Base-by-base conservation (phyloP, 2,888 invertebrate species). In the Apomyelois bistriatella region DNA sequence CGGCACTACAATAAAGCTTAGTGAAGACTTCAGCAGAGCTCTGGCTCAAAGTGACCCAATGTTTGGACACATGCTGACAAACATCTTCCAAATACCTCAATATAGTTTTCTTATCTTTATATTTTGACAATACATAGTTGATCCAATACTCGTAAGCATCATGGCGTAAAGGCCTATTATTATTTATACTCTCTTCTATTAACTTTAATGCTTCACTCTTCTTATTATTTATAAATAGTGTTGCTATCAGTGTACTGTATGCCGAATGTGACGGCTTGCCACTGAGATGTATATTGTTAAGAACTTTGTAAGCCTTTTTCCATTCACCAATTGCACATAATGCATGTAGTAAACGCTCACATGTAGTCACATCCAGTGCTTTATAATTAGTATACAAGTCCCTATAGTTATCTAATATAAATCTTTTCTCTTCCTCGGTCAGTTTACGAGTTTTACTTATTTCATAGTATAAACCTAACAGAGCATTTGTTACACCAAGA, bases 281-380 rank as follows among this genome's bases (percentile, higher is more conserved):
- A 17, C 86, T 85, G 8, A 91, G 41, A 68, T 91, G 86, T 48
- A 93, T 90, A 70, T 93, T 92, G 48, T 93, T 90, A 17, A 95
- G 72, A 10, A 95, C 79, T 59, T 92, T 86, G 0, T 93, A 51
- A 38, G 92, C 91, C 54, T 93, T 91, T 61, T 89, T 87, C 94
- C 95, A 96, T 59, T 92, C 82, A 53, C 89, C 74, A 7, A 94
- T 94, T 15, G 91, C 67, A 59, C 94, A 93, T 2, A 97, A 72
- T 0, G 92, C 95, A 56, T 82, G 79, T 53, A 95, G 85, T 5
- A 94, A 76, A 68, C 82, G 80, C 66, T 94, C 93, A 64, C 92
- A 91, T 13, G 94, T 93, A 1, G 68, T 70, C 12, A 79, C 77
- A 77, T 95, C 95, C 48, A 95, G 72, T 0, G 92, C 68, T 49